These are phyloP conservation scores for Peromyscus melanophrys DNA, from an alignment of 2,797 vertebrate species.

Conservation along the genomic window DNA sequence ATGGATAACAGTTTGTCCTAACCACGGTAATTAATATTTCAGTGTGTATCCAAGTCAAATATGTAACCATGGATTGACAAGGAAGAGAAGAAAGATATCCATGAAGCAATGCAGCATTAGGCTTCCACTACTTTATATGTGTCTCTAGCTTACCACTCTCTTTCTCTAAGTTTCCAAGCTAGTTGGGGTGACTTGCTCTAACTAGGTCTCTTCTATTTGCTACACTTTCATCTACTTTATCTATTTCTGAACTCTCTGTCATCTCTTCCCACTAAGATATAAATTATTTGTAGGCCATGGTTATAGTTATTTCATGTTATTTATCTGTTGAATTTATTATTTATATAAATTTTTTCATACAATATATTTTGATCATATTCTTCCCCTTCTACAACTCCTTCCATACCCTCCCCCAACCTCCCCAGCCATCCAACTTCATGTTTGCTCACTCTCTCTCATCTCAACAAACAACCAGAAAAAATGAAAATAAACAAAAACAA, in stretches of 20 bases:
- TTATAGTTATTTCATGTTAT: neutral
- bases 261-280: neutral
- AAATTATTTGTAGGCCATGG: neutral
- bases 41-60: neutral
- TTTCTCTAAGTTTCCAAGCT: neutral
- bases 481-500: neutral
- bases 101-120: neutral
- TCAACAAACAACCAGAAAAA: neutral
- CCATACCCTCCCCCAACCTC: neutral
- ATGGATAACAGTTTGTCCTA: neutral
- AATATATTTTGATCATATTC: neutral
- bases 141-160: neutral
- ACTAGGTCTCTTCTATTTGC: neutral
- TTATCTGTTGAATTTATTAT: conserved; percentile 14
- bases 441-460: neutral
- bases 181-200: neutral
- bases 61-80: neutral
- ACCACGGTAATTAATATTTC: neutral
- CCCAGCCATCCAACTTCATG: neutral
- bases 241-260: neutral
- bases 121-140: neutral
- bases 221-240: conserved; percentile 3
- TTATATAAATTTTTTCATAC: neutral
- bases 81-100: neutral
- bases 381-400: neutral